Evolutionary conservation across 2,888 invertebrate genomes (phyloP).

Genomic region (Hydriomena furcata): DNA sequence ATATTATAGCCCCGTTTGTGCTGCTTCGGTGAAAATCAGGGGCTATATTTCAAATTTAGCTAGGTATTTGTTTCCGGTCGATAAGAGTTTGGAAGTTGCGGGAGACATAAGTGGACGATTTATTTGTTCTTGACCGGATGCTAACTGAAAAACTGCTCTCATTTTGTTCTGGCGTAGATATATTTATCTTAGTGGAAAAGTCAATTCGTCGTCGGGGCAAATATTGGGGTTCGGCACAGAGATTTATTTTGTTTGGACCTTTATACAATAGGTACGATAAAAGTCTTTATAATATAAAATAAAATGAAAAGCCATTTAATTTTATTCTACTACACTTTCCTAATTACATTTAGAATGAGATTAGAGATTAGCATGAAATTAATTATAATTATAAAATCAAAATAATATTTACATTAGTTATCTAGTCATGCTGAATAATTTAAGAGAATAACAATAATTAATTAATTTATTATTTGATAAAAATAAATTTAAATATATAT

Average conservation of each 20-base stretch:
- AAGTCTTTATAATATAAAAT: too few species aligned
- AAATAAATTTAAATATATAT: too few species aligned
- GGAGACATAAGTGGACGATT: constrained; percentile 31
- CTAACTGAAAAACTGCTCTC: constrained; percentile 15
- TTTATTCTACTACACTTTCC: neutral
- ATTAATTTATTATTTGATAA: too few species aligned
- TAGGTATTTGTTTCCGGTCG: constrained; percentile 30
- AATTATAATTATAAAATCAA: too few species aligned
- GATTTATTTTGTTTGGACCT: constrained; percentile 5
- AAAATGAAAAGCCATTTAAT: too few species aligned
- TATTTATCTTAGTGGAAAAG: constrained; percentile 12
- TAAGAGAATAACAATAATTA: too few species aligned
- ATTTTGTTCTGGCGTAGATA: constrained; percentile 15
- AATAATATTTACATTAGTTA: too few species aligned
- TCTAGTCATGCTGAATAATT: too few species aligned
- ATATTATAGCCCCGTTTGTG: constrained; percentile 49
- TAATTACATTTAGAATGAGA: neutral
- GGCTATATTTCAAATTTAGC: constrained; percentile 35
- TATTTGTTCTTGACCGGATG: constrained; percentile 28
- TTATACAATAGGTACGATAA: neutral
- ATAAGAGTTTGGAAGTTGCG: constrained; percentile 28
- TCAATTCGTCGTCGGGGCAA: constrained; percentile 2
- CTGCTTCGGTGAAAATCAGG: constrained; percentile 36
- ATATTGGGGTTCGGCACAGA: neutral
- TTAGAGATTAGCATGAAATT: too few species aligned